Conservation (phyloP, 2,797 vertebrate genomes). For the Tympanoctomys barrerae region DNA sequence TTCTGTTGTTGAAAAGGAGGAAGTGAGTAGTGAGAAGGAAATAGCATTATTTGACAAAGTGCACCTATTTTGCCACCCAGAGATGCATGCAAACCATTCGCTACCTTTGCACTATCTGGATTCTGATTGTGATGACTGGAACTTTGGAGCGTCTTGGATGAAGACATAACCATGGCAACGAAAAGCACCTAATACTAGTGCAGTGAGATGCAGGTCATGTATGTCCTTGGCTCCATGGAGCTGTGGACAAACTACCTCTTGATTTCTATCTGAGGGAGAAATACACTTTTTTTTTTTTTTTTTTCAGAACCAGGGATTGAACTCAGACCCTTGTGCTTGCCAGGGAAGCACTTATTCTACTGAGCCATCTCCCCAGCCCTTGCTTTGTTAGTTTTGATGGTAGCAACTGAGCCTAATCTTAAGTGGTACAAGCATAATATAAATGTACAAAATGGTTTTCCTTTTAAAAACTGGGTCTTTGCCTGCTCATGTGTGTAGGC, state of each 20-base stretch:
- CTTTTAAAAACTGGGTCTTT: constrained; percentile 4
- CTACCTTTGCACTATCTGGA: background rate
- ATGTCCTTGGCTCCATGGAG: background rate
- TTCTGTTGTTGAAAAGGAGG: background rate
- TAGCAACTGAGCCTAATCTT: background rate
- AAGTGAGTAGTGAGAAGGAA: background rate
- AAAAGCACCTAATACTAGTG: background rate
- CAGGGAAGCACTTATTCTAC: no score
- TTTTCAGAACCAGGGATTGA: no score
- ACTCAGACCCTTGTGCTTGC: no score
- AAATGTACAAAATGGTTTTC: background rate
- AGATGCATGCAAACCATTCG: background rate
- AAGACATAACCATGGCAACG: background rate
- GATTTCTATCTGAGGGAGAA: background rate
- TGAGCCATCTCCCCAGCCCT: background rate
- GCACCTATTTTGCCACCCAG: background rate
- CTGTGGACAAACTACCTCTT: background rate
- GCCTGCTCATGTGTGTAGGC: background rate
- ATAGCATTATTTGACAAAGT: background rate
- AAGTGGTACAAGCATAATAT: background rate
- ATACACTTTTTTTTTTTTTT: background rate
- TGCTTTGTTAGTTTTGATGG: background rate
- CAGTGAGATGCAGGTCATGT: background rate
- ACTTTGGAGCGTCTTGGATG: background rate
- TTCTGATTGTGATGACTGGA: background rate